Percentiles rank a stretch among this genome's conserved stretches.
These are phyloP conservation scores for Cryptophagus acutangulus DNA, from an alignment of 2,888 invertebrate genomes.

Conservation along the genomic window DNA sequence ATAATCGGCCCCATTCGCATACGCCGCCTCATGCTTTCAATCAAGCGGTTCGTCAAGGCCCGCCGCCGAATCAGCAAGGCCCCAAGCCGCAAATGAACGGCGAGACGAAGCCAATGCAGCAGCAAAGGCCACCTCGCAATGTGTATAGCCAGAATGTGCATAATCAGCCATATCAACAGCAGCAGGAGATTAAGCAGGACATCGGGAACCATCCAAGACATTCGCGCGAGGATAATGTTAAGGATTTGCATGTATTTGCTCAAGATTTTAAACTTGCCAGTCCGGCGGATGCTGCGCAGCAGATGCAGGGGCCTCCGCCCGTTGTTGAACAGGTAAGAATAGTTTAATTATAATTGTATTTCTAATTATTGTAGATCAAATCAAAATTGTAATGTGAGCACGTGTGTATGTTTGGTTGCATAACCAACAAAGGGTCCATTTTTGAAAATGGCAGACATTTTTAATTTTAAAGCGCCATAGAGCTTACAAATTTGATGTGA, in stretches of 20 bases:
- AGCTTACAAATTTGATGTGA: not conserved
- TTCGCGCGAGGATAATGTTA: slow-evolving; percentile 33
- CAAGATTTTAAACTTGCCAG: slow-evolving; percentile 69
- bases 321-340: slow-evolving; percentile 23
- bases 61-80: slow-evolving; percentile 41
- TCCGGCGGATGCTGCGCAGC: slow-evolving; percentile 38
- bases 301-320: slow-evolving; percentile 20
- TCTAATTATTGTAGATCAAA: slow-evolving; percentile 11
- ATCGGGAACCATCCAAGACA: slow-evolving; percentile 27
- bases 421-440: too few species aligned
- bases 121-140: slow-evolving; percentile 16
- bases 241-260: slow-evolving; percentile 73
- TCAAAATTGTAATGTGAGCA: too few species aligned
- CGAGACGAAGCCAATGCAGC: slow-evolving; percentile 32
- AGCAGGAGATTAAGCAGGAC: slow-evolving; percentile 9
- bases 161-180: slow-evolving; percentile 37
- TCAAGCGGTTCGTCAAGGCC: slow-evolving; percentile 34
- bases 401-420: not conserved
- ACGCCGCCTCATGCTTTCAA: slow-evolving; percentile 27
- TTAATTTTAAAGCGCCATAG: too few species aligned
- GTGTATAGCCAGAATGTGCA: slow-evolving; percentile 25
- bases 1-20: slow-evolving; percentile 32
- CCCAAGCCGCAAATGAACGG: slow-evolving; percentile 42
- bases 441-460: too few species aligned
- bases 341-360: slow-evolving; percentile 1